Evolutionary conservation across 2,888 invertebrate species (phyloP), one percentile per base, ranked within the genome.

Genomic region (Mesoligia furuncula): DNA sequence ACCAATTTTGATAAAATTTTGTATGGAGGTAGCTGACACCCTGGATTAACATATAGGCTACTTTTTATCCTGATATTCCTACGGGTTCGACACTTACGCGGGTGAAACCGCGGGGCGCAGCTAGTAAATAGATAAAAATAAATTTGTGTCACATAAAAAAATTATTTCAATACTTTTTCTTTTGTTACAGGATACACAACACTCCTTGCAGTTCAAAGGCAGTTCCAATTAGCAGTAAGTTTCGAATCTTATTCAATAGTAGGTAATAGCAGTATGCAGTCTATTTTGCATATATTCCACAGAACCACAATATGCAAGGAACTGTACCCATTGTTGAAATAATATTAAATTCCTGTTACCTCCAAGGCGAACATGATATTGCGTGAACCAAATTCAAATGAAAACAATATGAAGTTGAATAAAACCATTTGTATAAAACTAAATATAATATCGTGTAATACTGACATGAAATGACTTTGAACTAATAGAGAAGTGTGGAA

Each of bases 191-290:
- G 9, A 15, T 57, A 27, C 20, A 42, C 36, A 31, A 66, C n/a
- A 62, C 54, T 77, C n/a, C 15, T 31, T 65, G 69, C 66, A 48
- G 59, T 59, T 20, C 79, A 71, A 59, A 67, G 11, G 27, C 67
- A 45, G 36, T 24, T n/a, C 57, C 67, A 72, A 78, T 79, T 68
- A 72, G 67, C 67, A 79, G 80, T 81, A 72, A 84, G 80, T 81
- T 62, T 59, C 27, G 15, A 71, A 68, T 64, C 1, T 31, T 83
- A 61, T 83, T 72, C 36, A 42, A 68, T 68, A 59, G 17, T 36
- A 6, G 7, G 5, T 15, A 36, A 48, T 6, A 57, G 27, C 57
- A 42, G 71, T 62, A 78, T 67, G 66, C 57, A 78, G 67, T 83
- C 1, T n/a, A 48, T 62, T 67, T 65, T 54, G 20, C 17, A 62